These are phyloP conservation scores for Forbesichthys papilliferus DNA, from an alignment of 2,113 vertebrate genomes.

Conservation along the genomic window DNA sequence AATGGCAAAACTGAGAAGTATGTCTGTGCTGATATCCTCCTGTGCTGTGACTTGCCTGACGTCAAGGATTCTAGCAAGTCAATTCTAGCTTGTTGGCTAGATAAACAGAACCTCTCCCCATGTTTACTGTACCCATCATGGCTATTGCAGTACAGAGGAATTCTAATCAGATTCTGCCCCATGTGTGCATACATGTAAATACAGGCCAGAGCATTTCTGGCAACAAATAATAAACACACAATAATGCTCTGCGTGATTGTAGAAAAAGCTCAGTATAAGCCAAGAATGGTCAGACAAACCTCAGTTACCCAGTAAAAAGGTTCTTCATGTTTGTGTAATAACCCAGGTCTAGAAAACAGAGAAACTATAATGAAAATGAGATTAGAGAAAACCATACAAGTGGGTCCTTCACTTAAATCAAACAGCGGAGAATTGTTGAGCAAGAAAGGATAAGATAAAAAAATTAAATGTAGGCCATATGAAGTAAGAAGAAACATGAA, in stretches of 20 bases:
- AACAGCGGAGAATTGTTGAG: no score
- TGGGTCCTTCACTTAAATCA: no score
- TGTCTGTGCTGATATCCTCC: no score
- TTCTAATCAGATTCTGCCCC: slow-evolving; percentile 27
- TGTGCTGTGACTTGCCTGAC: not conserved
- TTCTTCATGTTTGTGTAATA: not conserved
- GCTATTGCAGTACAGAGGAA: slow-evolving; percentile 8
- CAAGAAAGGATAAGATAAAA: no score
- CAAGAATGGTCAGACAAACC: slow-evolving; percentile 22
- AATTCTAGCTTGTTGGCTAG: no score
- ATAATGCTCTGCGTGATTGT: slow-evolving; percentile 6
- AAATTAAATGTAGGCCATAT: no score
- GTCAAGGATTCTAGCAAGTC: not conserved
- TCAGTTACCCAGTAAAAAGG: slow-evolving; percentile 24
- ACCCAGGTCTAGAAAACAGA: no score
- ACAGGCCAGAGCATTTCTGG: slow-evolving; percentile 14
- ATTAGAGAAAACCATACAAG: no score
- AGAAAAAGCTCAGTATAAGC: slow-evolving; percentile 18
- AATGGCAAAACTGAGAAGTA: no score
- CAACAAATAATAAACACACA: slow-evolving; percentile 35
- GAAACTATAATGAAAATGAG: no score
- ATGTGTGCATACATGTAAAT: slow-evolving; percentile 10
- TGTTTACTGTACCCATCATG: not conserved
- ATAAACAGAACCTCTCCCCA: no score
- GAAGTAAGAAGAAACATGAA: no score